Conservation (phyloP, 2,113 vertebrate genomes). For the Gallinago media region DNA sequence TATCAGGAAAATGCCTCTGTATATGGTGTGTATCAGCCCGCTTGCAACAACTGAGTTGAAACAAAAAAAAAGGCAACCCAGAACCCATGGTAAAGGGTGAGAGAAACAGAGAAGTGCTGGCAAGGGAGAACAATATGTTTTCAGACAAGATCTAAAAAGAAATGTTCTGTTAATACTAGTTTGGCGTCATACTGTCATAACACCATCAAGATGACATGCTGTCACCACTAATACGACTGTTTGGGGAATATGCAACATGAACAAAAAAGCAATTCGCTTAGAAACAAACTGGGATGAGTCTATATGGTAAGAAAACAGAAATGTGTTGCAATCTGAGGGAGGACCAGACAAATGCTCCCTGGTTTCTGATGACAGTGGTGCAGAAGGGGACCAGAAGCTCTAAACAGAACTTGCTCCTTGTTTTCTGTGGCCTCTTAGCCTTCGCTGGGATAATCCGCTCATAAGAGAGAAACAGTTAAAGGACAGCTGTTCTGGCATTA, state of each 20-base stretch:
- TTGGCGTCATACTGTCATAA: constrained; percentile 66
- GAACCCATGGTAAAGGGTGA: constrained; percentile 20
- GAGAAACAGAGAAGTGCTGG: constrained; percentile 4
- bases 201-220: constrained; percentile 69
- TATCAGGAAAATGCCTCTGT: not conserved
- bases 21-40: rapidly evolving
- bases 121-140: constrained; percentile 66
- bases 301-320: constrained; percentile 20
- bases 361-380: not conserved
- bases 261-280: constrained; percentile 15
- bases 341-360: not conserved
- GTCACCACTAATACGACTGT: constrained; percentile 49
- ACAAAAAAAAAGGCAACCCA: not conserved
- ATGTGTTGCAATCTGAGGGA: not conserved
- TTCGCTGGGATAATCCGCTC: not conserved
- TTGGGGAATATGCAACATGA: constrained; percentile 28
- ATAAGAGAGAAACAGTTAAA: constrained; percentile 25
- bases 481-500: constrained; percentile 37
- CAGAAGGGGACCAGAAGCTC: not conserved
- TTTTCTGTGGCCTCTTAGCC: not conserved
- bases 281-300: constrained; percentile 46
- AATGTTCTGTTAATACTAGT: constrained; percentile 56
- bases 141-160: constrained; percentile 46
- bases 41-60: not conserved
- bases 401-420: not conserved